A percentile compares a stretch with the other conserved stretches of the same genome.
Evolutionary conservation across 2,797 vertebrate genomes (phyloP).

Genomic region (Taenioides sp.): DNA sequence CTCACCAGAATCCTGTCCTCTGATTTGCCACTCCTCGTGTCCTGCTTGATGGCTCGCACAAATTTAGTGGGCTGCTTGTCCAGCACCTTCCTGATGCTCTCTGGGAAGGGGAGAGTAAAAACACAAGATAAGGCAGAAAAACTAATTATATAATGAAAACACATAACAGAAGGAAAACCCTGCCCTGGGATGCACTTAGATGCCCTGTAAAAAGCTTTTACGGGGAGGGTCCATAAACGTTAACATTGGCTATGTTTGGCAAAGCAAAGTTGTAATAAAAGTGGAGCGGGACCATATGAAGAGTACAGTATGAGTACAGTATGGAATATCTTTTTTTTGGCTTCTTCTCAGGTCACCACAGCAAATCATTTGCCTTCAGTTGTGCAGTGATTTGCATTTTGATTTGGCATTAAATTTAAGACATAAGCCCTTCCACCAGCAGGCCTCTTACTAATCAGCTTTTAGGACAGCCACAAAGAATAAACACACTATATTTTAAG

Average conservation of each 20-base stretch:
- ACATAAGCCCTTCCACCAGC: neutral
- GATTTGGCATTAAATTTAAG: conserved; percentile 1
- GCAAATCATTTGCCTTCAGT: neutral
- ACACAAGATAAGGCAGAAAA: conserved; percentile 1
- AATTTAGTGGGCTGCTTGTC: conserved; percentile 85
- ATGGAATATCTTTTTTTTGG: neutral
- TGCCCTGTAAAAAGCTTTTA: conserved; percentile 38
- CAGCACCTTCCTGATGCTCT: conserved; percentile 86
- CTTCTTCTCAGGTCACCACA: conserved; percentile 4
- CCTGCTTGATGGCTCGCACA: conserved; percentile 84
- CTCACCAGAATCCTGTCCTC: conserved; percentile 91
- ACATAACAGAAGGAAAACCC: conserved; percentile 31
- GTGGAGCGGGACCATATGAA: conserved; percentile 8
- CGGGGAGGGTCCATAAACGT: conserved; percentile 4
- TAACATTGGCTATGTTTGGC: conserved; percentile 13
- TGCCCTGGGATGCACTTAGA: conserved; percentile 31
- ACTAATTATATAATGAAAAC: conserved; percentile 46
- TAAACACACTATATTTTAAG: neutral
- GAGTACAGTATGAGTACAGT: too few species aligned
- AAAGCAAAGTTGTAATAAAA: conserved; percentile 17
- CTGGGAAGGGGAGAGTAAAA: conserved; percentile 61
- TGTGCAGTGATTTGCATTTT: conserved; percentile 4
- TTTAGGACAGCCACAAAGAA: neutral
- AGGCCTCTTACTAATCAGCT: neutral
- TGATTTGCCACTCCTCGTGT: conserved; percentile 84